These are phyloP conservation scores for Chaetops frenatus DNA, from an alignment of 2,113 vertebrate species.

Conservation along the genomic window DNA sequence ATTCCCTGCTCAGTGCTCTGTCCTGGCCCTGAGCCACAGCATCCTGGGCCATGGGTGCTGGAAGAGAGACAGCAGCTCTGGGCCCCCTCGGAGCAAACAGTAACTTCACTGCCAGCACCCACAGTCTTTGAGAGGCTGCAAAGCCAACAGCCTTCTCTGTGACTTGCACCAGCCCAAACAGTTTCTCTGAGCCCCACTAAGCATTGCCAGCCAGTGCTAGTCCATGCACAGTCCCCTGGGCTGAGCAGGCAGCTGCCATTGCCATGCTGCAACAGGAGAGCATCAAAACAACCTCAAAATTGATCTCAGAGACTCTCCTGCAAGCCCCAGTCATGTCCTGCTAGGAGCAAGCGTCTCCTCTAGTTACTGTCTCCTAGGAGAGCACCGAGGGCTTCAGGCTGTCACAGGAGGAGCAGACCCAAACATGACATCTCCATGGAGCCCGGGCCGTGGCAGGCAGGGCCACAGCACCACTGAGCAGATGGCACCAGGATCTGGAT, in stretches of 20 bases:
- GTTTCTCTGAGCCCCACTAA: not conserved
- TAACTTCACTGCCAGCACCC: not conserved
- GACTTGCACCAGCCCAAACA: not conserved
- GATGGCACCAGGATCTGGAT: not conserved
- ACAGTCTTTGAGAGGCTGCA: fast-evolving
- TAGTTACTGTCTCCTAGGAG: slow-evolving; percentile 62
- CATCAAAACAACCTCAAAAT: slow-evolving; percentile 39
- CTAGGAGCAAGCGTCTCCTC: slow-evolving; percentile 2
- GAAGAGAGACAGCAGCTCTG: not conserved
- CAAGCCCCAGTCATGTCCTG: slow-evolving; percentile 11
- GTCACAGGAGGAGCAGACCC: slow-evolving; percentile 30
- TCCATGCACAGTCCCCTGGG: not conserved
- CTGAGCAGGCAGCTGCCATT: not conserved
- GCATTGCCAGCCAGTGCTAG: not conserved
- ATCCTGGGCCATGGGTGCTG: not conserved
- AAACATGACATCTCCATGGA: slow-evolving; percentile 61
- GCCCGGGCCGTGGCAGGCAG: not conserved
- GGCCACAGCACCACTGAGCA: not conserved
- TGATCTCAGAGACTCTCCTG: slow-evolving; percentile 13
- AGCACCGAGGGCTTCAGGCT: slow-evolving; percentile 8
- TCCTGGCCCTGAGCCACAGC: not conserved
- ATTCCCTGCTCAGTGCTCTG: not conserved
- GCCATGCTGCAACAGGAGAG: not conserved
- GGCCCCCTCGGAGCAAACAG: not conserved
- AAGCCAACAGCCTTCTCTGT: not conserved